Evolutionary conservation across 2,888 invertebrate species (phyloP), one percentile per base, ranked within the genome.

Genomic region (Neocrepidodera transversa): DNA sequence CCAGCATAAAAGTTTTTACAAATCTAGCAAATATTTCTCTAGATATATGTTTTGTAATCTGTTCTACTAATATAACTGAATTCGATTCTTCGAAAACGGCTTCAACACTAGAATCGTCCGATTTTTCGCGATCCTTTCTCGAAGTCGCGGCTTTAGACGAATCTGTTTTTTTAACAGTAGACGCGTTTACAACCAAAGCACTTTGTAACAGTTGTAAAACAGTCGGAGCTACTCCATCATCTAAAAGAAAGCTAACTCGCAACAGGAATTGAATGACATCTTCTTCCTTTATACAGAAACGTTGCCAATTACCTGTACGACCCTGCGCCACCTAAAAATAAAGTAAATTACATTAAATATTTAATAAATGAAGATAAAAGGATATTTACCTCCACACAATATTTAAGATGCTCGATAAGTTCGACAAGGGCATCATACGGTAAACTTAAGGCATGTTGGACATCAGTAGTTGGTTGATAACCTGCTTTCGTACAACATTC

Each of bases 241-340:
- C 95, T 58, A 97, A 82, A 45, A 91, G 84, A 60, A 94, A 91
- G 71, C 94, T 92, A 43, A 92, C 90, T 60, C 90, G 85, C 72
- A 97, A 85, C 72, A 97, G 88, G 68, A 93, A 90, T 18, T 94
- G 83, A 45, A 96, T 86, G 2, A 90, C 88, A 65, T 86, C 86
- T 20, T 89, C 87, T 71, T 91, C 89, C 28, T 85, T 84, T 1
- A 86, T 79, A 74, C 95, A 95, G 77, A 92, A 92, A 74, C 90
- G 86, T 79, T 97, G 97, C 97, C 97, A 98, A 82, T 97, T 97
- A 68, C 92, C 90, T 0, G 95, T 94, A 52, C 97, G 89, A 51
- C 90, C 88, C 50, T 90, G 87, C 28, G 96, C 96, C 58, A 97
- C 51, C 47, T 54, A 17, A 35, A 54, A 45, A 17, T 23, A 40